Evolutionary conservation across 2,797 vertebrate genomes (phyloP).

Genomic region (Sebastiscus albofasciatus): DNA sequence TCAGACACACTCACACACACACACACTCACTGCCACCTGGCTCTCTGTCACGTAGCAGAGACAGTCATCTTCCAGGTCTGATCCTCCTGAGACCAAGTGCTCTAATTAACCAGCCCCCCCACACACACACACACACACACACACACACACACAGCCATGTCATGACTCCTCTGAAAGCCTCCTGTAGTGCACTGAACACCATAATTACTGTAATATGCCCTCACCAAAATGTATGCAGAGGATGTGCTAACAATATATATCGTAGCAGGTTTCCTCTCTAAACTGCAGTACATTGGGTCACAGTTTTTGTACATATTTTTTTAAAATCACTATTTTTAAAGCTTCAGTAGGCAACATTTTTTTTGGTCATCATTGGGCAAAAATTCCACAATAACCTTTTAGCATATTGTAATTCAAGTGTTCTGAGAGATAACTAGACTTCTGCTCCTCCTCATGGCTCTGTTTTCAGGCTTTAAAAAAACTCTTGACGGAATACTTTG

Average conservation of each 20-base stretch:
- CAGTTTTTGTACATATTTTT: neutral
- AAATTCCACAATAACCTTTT: no score
- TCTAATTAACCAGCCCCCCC: slow-evolving; percentile 60
- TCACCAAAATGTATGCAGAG: neutral
- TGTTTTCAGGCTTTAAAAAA: no score
- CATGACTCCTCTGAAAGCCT: slow-evolving; percentile 44
- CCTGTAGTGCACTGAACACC: slow-evolving; percentile 17
- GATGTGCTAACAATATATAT: neutral
- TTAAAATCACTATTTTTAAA: no score
- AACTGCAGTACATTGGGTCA: neutral
- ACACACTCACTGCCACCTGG: slow-evolving; percentile 41
- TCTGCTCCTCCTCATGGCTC: no score
- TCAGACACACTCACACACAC: slow-evolving; percentile 3
- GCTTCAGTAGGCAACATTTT: no score
- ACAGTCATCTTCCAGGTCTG: slow-evolving; percentile 58
- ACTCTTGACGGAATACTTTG: no score
- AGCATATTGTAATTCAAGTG: no score
- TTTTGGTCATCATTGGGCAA: no score
- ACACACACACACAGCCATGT: slow-evolving; percentile 18
- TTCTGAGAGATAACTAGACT: no score
- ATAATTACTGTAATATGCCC: slow-evolving; percentile 43
- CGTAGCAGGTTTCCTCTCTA: neutral
- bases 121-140: slow-evolving; percentile 32
- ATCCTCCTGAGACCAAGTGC: slow-evolving; percentile 70
- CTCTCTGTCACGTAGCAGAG: slow-evolving; percentile 68